These are phyloP conservation scores for Drosophila kuntzei DNA, from an alignment of 2,888 invertebrate genomes.

Conservation along the genomic window DNA sequence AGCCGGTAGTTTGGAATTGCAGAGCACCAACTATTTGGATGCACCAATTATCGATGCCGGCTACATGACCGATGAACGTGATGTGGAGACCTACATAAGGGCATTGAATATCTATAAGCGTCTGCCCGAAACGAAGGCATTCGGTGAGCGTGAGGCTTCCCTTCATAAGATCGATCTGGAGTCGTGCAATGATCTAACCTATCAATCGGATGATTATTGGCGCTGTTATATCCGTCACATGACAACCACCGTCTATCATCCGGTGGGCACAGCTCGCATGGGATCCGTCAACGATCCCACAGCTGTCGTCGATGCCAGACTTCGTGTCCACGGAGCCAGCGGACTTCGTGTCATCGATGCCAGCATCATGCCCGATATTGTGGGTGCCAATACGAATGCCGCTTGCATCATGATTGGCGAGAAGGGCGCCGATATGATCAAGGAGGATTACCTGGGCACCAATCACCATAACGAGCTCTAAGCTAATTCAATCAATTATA, in stretches of 20 bases:
- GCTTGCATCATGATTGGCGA: constrained; percentile 89
- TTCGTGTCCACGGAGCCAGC: constrained; percentile 87
- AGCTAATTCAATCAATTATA: not conserved
- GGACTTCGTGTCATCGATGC: constrained; percentile 88
- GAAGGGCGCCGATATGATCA: constrained; percentile 89
- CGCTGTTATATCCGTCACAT: constrained; percentile 93
- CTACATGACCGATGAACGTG: constrained; percentile 87
- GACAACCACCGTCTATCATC: constrained; percentile 91
- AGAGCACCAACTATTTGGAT: constrained; percentile 86
- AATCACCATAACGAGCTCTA: constrained; percentile 59
- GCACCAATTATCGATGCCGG: constrained; percentile 88
- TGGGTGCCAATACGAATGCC: constrained; percentile 88
- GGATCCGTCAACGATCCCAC: constrained; percentile 86
- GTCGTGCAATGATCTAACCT: constrained; percentile 89
- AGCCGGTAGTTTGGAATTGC: constrained; percentile 86
- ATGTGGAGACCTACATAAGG: constrained; percentile 84
- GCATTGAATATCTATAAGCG: constrained; percentile 82
- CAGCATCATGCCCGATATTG: constrained; percentile 89
- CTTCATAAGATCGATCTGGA: constrained; percentile 90
- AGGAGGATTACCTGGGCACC: constrained; percentile 84
- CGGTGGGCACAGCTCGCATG: constrained; percentile 89
- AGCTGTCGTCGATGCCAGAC: constrained; percentile 87
- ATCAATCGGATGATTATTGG: constrained; percentile 94
- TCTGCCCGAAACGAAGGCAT: constrained; percentile 84
- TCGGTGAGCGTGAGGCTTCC: constrained; percentile 84